Conservation (phyloP, 2,113 vertebrate genomes). For the Coreoperca whiteheadi region DNA sequence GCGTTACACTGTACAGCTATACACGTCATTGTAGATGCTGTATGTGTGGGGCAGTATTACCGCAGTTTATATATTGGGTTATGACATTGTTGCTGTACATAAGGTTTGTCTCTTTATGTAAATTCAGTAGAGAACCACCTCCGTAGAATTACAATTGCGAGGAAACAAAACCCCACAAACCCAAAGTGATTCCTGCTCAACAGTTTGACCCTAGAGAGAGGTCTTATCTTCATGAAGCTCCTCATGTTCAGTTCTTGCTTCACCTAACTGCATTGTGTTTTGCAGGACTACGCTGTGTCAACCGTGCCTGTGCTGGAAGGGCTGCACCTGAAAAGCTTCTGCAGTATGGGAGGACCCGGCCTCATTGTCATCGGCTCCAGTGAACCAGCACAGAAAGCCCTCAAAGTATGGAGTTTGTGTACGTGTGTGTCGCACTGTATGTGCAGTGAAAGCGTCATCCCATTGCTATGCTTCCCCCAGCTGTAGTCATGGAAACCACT, state of each 20-base stretch:
- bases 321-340: conserved; percentile 96
- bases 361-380: conserved; percentile 95
- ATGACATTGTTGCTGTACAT: neutral
- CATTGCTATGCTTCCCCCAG: neutral
- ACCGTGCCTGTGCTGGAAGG: conserved; percentile 90
- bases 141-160: neutral
- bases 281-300: conserved; percentile 92
- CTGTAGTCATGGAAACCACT: conserved; percentile 49
- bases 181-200: neutral
- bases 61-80: neutral
- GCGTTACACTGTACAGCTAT: no score
- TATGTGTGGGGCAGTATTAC: neutral
- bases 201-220: no score
- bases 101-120: neutral
- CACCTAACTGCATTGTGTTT: conserved; percentile 54
- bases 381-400: conserved; percentile 93
- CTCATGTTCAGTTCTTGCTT: neutral
- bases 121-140: neutral
- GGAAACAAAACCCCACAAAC: neutral
- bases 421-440: conserved; percentile 23
- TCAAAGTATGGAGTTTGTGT: conserved; percentile 88
- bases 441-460: conserved; percentile 16
- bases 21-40: neutral
- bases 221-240: neutral
- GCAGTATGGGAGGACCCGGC: conserved; percentile 98